Evolutionary conservation across 1,140 invertebrate genomes (phyloP), one percentile per base, ranked within the genome.

Genomic region (Brachionus sp.): DNA sequence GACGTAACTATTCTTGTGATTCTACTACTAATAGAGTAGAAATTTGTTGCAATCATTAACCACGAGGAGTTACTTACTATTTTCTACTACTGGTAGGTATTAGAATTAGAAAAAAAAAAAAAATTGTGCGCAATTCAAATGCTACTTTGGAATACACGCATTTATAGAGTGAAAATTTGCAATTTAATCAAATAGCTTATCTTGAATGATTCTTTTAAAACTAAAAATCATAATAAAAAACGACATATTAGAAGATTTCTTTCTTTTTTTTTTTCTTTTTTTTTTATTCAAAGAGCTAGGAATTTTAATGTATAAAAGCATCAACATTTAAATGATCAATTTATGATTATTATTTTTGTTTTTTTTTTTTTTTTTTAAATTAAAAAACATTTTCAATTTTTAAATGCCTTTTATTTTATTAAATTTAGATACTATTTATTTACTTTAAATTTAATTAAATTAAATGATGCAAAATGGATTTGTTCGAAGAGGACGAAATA

Each of bases 401-500:
- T 2, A n/a, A 2, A 10, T 46, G n/a, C n/a, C n/a, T n/a, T 10
- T 46, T 1, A 2, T n/a, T 2, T 29, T 29, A 29, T 29, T 29
- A 29, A 29, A 29, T 29, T 29, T 29, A 29, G 29, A 29, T 29
- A 29, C 29, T 2, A 29, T 46, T 46, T 46, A 12, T 46, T 10
- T 10, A 46, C 1, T 46, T 46, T 2, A 29, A 62, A 23, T 1
- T 23, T 33, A 12, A 33, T 13, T 33, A 33, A 62, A 25, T 37
- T 35, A 50, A 13, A 57, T 57, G 50, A 57, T 57, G 50, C 29
- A 70, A 70, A 70, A 70, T 70, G 66, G 35, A 70, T 39, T 39
- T 70, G 2, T 70, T 70, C 35, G 66, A 70, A 70, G 66, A 70
- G 37, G 66, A 70, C 66, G 66, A 70, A 16, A 70, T 70, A 37